A percentile compares a stretch with the other conserved stretches of the same genome.
phyloP scores from a whole-genome alignment of 1,140 invertebrate species.

The Manduca sexta region DNA sequence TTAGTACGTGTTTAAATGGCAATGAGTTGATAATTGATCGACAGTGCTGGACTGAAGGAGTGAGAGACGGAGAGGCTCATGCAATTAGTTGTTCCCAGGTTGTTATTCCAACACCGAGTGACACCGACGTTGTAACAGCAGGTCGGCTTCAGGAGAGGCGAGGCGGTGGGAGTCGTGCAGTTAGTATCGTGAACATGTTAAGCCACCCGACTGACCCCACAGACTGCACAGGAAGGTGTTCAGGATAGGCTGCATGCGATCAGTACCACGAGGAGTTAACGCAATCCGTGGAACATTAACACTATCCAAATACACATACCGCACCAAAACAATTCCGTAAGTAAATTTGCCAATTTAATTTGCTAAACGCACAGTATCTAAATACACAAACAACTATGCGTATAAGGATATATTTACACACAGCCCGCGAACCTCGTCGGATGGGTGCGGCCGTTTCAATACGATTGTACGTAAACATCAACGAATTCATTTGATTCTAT shows the following conservation, averaged over 20 bases:
- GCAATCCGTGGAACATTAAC: constrained; percentile 28
- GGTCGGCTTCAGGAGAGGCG: constrained; percentile 30
- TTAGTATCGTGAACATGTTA: constrained; percentile 49
- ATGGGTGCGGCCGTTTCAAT: no score
- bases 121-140: constrained; percentile 15
- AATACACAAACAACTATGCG: no score
- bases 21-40: neutral
- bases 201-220: constrained; percentile 28
- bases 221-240: constrained; percentile 38
- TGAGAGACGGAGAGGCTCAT: constrained; percentile 44
- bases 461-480: neutral
- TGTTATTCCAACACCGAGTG: constrained; percentile 43
- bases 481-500: constrained; percentile 35
- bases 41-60: constrained; percentile 35
- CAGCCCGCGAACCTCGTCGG: no score
- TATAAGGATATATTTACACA: no score
- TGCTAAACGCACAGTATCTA: no score
- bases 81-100: constrained; percentile 30
- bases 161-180: constrained; percentile 43
- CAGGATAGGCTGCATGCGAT: constrained; percentile 56
- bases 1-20: neutral
- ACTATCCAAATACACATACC: neutral
- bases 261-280: constrained; percentile 39
- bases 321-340: constrained; percentile 5
- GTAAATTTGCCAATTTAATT: no score